Conservation (phyloP, 2,888 invertebrate genomes). For the Therioaphis trifolii region DNA sequence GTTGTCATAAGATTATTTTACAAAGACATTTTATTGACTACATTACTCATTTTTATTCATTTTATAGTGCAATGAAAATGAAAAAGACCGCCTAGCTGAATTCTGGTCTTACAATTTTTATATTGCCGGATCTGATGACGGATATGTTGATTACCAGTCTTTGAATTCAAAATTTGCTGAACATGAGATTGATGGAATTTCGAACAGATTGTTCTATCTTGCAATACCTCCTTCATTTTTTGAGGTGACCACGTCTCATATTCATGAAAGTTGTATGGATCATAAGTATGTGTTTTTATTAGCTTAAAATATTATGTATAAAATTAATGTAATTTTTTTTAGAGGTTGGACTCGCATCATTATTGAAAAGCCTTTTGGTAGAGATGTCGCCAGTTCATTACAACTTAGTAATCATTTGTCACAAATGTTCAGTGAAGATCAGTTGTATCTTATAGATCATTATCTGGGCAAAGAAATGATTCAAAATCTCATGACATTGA, state of each 20-base stretch:
- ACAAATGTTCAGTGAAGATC: slow-evolving; percentile 89
- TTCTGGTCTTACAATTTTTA: slow-evolving; percentile 92
- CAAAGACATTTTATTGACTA: not conserved
- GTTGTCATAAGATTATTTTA: slow-evolving; percentile 31
- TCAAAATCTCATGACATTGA: slow-evolving; percentile 96
- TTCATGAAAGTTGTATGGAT: slow-evolving; percentile 85
- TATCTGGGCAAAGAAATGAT: slow-evolving; percentile 99
- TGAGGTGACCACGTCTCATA: slow-evolving; percentile 85
- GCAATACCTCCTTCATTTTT: slow-evolving; percentile 97
- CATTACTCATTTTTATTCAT: slow-evolving; percentile 5
- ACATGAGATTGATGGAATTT: slow-evolving; percentile 75
- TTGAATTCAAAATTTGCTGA: slow-evolving; percentile 80
- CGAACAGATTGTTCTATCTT: slow-evolving; percentile 94
- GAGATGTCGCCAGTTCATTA: slow-evolving; percentile 86
- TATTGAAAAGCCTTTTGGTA: slow-evolving; percentile 98
- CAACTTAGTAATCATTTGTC: slow-evolving; percentile 87
- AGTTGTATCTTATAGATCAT: slow-evolving; percentile 97
- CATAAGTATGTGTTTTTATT: slow-evolving; percentile 74
- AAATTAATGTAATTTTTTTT: not conserved
- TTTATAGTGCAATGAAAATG: slow-evolving; percentile 71
- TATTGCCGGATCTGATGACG: slow-evolving; percentile 87
- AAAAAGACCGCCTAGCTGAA: slow-evolving; percentile 79
- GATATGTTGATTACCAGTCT: slow-evolving; percentile 81
- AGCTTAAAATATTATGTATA: not conserved
- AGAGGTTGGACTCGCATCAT: slow-evolving; percentile 95